Base-by-base conservation (phyloP, 2,113 vertebrate genomes). In the Sigmodon hispidus region DNA sequence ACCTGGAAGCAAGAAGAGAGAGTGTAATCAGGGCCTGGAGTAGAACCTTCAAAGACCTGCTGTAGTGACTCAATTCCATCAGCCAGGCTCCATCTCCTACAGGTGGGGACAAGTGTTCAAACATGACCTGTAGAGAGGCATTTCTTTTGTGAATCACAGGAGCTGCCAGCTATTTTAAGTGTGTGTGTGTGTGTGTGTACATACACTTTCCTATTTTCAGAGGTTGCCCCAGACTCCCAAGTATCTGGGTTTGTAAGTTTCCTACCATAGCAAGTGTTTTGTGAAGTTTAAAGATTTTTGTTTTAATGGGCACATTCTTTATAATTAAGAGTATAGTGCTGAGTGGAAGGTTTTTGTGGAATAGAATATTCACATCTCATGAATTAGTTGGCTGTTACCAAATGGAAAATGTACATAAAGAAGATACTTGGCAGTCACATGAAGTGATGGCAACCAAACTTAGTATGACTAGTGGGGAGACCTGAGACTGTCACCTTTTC, bases 401-500 rank as follows among this genome's bases (percentile, higher is more conserved):
- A 81, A 85, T 57, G 21, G 76, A 91, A 85, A 72, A 73, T 70
- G 15, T 52, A 80, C 48, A 73, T 79, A 73, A 90, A 92, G 36
- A 22, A 87, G 26, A 76, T 34, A 87, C 63, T 79, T 89, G 50
- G 15, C 40, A 55, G 16, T 55, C 52, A 61, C 22, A n/a, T 89
- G 43, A 21, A 61, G 36, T 29, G 48, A 43, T 83, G 43, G 21
- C 69, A 34, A 67, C 69, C 40, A 90, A 36, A 65, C 21, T 93
- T 86, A 86, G 55, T 31, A 69, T 73, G 29, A 19, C 16, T 17
- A 29, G 67, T 87, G 40, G 45, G 69, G 48, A 81, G 67, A 75
- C 70, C 59, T 73, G 65, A 69, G 34, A 57, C 11, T 19, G 72
- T 93, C 16, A 73, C 15, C 61, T 69, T 87, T 92, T 34, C 5